Percentiles rank a stretch among this genome's conserved stretches.
These are phyloP conservation scores for Lysiphlebus fabarum DNA, from an alignment of 1,140 invertebrate species.

Conservation along the genomic window DNA sequence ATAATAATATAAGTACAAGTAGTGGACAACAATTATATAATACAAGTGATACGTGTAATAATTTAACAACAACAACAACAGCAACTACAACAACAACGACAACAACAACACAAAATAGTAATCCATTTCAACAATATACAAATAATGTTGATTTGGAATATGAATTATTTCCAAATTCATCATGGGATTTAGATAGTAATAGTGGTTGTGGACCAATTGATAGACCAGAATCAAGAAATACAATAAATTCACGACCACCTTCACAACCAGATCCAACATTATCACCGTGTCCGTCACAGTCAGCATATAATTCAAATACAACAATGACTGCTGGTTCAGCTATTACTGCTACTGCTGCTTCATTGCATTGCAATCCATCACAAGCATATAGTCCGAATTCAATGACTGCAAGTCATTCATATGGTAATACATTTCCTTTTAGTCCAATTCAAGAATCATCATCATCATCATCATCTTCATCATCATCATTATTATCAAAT, in stretches of 20 bases:
- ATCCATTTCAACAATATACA: conserved; percentile 49
- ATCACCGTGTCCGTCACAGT: conserved; percentile 41
- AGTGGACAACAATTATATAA: conserved; percentile 31
- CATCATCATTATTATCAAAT: no score
- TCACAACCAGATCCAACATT: conserved; percentile 49
- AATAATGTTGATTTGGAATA: conserved; percentile 61
- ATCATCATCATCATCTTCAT: conserved; percentile 1
- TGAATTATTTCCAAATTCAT: conserved; percentile 59
- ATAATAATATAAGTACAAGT: background rate
- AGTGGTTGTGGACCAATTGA: conserved; percentile 40
- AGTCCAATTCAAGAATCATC: conserved; percentile 58
- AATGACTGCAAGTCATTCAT: conserved; percentile 42
- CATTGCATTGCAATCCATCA: conserved; percentile 44
- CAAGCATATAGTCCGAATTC: conserved; percentile 48
- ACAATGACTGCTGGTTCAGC: conserved; percentile 27
- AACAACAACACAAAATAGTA: conserved; percentile 14
- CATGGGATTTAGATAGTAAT: conserved; percentile 55
- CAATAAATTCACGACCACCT: conserved; percentile 57
- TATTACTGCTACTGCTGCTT: background rate
- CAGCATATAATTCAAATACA: conserved; percentile 35
- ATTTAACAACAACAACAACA: conserved; percentile 35
- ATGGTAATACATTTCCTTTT: conserved; percentile 60
- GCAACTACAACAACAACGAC: conserved; percentile 19
- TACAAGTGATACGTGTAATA: conserved; percentile 37
- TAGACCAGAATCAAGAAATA: conserved; percentile 61